Percentiles rank a stretch among this genome's conserved stretches.
Evolutionary conservation across 1,140 invertebrate genomes (phyloP).

Genomic region (Oedothorax gibbosus): DNA sequence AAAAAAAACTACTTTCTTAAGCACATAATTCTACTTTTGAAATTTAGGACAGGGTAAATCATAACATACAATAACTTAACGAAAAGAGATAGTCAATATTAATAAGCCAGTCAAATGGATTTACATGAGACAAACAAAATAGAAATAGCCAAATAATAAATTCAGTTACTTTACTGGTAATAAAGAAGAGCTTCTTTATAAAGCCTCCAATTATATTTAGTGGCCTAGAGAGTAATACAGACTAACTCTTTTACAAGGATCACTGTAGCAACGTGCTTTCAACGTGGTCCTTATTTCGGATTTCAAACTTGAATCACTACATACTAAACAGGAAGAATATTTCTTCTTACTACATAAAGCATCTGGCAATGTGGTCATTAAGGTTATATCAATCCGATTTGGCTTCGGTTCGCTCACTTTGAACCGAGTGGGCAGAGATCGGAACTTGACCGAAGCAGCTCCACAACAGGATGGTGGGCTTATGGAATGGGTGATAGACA

Average conservation of each 20-base stretch:
- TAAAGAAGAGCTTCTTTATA: too few species aligned
- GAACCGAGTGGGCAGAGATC: slow-evolving; percentile 20
- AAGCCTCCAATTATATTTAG: neutral
- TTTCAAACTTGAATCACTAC: neutral
- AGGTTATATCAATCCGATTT: slow-evolving; percentile 18
- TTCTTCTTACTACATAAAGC: neutral
- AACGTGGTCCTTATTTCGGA: slow-evolving; percentile 34
- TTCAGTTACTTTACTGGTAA: too few species aligned
- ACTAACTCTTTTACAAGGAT: slow-evolving; percentile 22
- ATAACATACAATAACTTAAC: too few species aligned
- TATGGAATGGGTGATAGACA: slow-evolving; percentile 33
- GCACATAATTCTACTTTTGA: too few species aligned
- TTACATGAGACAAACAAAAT: too few species aligned
- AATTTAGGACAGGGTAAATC: too few species aligned
- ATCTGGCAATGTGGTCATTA: neutral
- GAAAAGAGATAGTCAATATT: too few species aligned
- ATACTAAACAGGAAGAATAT: neutral
- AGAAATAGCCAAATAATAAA: too few species aligned
- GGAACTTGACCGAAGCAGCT: neutral
- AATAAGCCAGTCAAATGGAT: too few species aligned
- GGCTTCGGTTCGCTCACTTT: slow-evolving; percentile 10
- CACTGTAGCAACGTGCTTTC: slow-evolving; percentile 42
- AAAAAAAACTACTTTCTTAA: too few species aligned
- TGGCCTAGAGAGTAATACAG: neutral
- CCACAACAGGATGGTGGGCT: neutral